Conservation (phyloP, 2,888 invertebrate genomes). For the Drosophila recens region DNA sequence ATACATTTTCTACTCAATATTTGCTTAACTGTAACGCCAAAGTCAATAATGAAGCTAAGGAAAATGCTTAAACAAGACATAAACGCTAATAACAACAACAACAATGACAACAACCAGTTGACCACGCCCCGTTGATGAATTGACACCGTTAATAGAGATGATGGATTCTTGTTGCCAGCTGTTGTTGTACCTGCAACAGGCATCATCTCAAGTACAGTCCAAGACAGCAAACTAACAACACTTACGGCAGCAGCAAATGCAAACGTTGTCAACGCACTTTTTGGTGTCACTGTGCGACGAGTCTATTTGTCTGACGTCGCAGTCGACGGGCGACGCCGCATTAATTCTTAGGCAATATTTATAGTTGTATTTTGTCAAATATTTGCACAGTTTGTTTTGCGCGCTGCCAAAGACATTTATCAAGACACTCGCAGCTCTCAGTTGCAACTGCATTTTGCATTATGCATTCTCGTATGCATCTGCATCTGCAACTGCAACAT, state of each 20-base stretch:
- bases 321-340: slow-evolving; percentile 53
- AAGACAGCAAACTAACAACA: slow-evolving; percentile 39
- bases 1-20: slow-evolving; percentile 74
- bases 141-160: slow-evolving; percentile 74
- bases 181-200: slow-evolving; percentile 8
- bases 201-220: slow-evolving; percentile 8
- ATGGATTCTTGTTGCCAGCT: slow-evolving; percentile 51
- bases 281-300: slow-evolving; percentile 74
- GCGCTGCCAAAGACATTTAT: slow-evolving; percentile 77
- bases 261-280: slow-evolving; percentile 72
- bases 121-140: slow-evolving; percentile 69
- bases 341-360: slow-evolving; percentile 82
- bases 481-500: slow-evolving; percentile 21
- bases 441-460: slow-evolving; percentile 24
- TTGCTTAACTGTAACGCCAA: slow-evolving; percentile 73
- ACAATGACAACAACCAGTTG: slow-evolving; percentile 34
- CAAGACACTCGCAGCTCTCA: slow-evolving; percentile 56
- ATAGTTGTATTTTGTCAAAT: slow-evolving; percentile 82
- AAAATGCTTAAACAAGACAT: slow-evolving; percentile 69
- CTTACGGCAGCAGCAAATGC: slow-evolving; percentile 10
- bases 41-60: slow-evolving; percentile 61
- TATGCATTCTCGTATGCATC: slow-evolving; percentile 17
- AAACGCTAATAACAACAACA: slow-evolving; percentile 44
- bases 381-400: slow-evolving; percentile 80
- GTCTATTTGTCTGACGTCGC: slow-evolving; percentile 65